Conservation (phyloP, 2,888 invertebrate genomes). For the Holacanthella duospinosa region DNA sequence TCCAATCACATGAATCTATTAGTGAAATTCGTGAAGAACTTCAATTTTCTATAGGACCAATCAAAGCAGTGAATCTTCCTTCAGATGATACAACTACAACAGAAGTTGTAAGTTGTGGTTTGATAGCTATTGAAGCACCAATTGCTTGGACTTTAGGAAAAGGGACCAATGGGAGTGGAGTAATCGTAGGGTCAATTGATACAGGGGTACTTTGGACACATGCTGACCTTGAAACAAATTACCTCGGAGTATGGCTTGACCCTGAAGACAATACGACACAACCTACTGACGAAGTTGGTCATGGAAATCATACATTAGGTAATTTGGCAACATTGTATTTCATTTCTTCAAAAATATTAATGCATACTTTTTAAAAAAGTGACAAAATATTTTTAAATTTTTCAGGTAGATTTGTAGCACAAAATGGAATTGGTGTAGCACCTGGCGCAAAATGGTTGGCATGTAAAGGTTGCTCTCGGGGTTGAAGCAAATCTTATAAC, state of each 20-base stretch:
- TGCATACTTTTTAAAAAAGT: too few relatives aligned
- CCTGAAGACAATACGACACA: neutral
- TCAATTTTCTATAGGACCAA: neutral
- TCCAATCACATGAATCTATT: neutral
- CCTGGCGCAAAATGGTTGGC: neutral
- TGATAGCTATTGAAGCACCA: slow-evolving; percentile 14
- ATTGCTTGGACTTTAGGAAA: slow-evolving; percentile 3
- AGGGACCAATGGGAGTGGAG: neutral
- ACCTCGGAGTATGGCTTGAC: slow-evolving; percentile 10
- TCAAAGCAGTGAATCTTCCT: neutral
- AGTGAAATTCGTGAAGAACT: neutral
- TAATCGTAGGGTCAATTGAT: slow-evolving; percentile 12
- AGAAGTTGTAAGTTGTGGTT: too few relatives aligned
- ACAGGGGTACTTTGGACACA: slow-evolving; percentile 14
- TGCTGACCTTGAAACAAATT: neutral
- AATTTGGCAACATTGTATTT: neutral
- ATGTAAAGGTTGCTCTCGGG: neutral
- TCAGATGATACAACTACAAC: neutral
- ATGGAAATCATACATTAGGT: slow-evolving; percentile 17
- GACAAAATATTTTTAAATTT: too few relatives aligned
- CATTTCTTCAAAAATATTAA: neutral
- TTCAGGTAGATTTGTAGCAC: neutral
- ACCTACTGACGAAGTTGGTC: slow-evolving; percentile 16
- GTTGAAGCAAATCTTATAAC: too few relatives aligned
- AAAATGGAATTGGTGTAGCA: neutral